A percentile compares a stretch with the other conserved stretches of the same genome.
phyloP scores from a whole-genome alignment of 2,888 invertebrate species.

The Apamea sordens region DNA sequence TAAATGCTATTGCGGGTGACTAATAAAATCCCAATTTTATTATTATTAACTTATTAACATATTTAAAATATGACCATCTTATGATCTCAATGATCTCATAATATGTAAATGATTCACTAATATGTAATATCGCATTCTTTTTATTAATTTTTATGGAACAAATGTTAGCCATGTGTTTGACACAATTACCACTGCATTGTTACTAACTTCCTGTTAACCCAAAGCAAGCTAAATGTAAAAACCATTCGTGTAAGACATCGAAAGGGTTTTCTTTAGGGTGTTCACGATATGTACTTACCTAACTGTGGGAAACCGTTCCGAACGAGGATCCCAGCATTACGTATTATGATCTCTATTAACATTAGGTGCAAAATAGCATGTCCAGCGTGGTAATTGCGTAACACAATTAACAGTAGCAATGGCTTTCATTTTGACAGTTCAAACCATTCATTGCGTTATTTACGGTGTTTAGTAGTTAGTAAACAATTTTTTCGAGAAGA shows the following conservation, averaged over 20 bases:
- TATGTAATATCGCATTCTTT: neutral
- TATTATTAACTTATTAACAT: neutral
- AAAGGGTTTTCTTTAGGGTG: neutral
- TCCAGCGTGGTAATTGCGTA: too few relatives aligned
- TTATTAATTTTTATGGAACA: neutral
- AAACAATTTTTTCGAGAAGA: too few relatives aligned
- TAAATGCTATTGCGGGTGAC: neutral
- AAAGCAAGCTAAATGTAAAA: neutral
- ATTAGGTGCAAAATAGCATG: neutral
- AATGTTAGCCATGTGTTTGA: neutral
- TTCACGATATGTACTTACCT: neutral
- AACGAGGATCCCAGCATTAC: neutral
- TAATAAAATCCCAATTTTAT: neutral
- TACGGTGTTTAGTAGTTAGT: too few relatives aligned
- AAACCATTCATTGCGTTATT: neutral
- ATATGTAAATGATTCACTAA: conserved; percentile 5
- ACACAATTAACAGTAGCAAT: neutral
- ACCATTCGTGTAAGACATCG: neutral
- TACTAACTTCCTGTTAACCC: neutral
- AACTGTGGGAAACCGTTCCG: neutral
- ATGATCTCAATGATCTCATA: neutral
- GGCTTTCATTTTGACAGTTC: neutral
- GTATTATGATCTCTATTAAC: neutral
- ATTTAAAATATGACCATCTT: neutral
- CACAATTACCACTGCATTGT: neutral